Conservation (phyloP, 2,888 invertebrate species). For the Aelia acuminata region DNA sequence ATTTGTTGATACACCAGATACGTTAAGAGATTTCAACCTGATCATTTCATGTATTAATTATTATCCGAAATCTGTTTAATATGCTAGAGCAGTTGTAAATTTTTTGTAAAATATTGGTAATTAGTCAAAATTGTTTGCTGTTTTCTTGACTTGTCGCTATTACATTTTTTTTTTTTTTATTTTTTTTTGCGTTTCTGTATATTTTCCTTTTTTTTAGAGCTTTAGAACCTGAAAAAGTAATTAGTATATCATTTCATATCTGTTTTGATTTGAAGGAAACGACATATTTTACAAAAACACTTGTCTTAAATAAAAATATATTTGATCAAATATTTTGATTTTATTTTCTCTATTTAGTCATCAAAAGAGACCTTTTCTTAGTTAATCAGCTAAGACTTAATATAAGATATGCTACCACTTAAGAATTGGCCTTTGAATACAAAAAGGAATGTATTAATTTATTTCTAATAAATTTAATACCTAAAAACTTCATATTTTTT, state of each 20-base stretch:
- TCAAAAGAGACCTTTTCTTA: too few species aligned
- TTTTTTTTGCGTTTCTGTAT: neutral
- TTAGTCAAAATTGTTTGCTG: neutral
- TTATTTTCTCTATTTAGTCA: neutral
- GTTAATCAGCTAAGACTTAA: too few species aligned
- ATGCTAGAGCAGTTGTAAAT: neutral
- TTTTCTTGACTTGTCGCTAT: neutral
- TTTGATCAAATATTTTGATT: neutral
- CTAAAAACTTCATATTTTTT: too few species aligned
- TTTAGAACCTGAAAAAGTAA: neutral
- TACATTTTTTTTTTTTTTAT: neutral
- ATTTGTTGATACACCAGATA: neutral
- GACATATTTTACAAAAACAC: neutral
- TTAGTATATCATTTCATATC: neutral
- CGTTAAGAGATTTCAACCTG: neutral
- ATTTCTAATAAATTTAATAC: neutral
- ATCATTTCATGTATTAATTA: neutral
- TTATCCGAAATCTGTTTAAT: neutral
- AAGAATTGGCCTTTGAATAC: neutral
- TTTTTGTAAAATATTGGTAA: neutral
- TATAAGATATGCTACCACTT: neutral
- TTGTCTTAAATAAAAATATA: constrained; percentile 24
- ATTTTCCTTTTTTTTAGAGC: neutral
- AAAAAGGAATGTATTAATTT: neutral
- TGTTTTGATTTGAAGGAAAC: neutral